These are phyloP conservation scores for Drepana falcataria DNA, from an alignment of 2,888 invertebrate genomes.

Conservation along the genomic window DNA sequence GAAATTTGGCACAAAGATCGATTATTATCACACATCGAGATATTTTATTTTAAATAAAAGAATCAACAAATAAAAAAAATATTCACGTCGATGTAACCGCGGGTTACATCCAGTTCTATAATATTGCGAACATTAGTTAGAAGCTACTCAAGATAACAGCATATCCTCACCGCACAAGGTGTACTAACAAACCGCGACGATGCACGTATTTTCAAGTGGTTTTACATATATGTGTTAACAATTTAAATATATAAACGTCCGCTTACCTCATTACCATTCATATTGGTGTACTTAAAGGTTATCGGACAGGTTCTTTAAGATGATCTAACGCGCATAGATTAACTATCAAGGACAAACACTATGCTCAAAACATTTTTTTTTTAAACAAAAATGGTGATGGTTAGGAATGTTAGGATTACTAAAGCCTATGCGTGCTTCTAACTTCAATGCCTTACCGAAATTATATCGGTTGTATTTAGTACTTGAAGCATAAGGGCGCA, in stretches of 20 bases:
- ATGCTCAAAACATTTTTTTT: not conserved
- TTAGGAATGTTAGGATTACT: not conserved
- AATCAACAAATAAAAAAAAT: too few relatives aligned
- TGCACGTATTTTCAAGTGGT: conserved; percentile 1
- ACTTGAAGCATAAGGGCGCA: too few relatives aligned
- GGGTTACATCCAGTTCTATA: too few relatives aligned
- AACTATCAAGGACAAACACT: conserved; percentile 41
- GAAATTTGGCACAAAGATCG: too few relatives aligned
- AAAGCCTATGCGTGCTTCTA: not conserved
- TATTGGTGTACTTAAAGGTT: conserved; percentile 36
- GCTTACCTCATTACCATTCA: conserved; percentile 23
- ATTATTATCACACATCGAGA: too few relatives aligned
- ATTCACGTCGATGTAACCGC: too few relatives aligned
- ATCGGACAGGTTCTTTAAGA: conserved; percentile 55
- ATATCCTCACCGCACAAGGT: not conserved
- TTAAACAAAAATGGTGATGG: not conserved
- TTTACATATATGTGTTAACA: conserved; percentile 1
- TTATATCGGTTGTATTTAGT: too few relatives aligned
- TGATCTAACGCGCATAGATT: conserved; percentile 69
- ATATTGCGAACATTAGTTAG: not conserved
- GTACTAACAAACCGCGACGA: not conserved
- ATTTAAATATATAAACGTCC: conserved; percentile 11
- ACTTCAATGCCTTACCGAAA: too few relatives aligned
- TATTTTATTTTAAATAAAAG: too few relatives aligned
- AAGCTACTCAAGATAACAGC: not conserved